Evolutionary conservation across 2,113 vertebrate species (phyloP).

Genomic region (Aleadryas rufinucha): DNA sequence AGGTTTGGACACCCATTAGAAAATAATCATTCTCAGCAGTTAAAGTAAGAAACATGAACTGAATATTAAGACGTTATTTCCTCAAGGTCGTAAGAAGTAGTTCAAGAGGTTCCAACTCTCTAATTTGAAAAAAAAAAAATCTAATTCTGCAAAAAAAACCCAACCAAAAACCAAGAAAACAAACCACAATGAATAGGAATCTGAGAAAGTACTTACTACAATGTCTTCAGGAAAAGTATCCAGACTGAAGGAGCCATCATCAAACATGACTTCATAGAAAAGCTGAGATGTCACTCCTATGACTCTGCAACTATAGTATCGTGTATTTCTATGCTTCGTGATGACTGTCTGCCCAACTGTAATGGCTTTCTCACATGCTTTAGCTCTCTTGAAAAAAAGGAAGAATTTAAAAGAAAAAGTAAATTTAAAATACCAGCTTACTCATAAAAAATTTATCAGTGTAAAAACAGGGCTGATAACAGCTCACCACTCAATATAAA

Average conservation of each 20-base stretch:
- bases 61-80: background rate
- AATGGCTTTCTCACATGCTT: constrained; percentile 76
- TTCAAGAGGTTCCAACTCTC: background rate
- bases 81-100: background rate
- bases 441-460: background rate
- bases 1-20: background rate
- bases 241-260: constrained; percentile 93
- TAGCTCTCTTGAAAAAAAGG: constrained; percentile 75
- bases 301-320: constrained; percentile 93
- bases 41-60: constrained; percentile 17
- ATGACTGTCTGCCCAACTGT: constrained; percentile 91
- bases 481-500: background rate
- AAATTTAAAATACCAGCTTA: background rate
- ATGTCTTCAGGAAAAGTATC: constrained; percentile 97
- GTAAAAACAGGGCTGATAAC: background rate
- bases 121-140: background rate
- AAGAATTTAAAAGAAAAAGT: background rate
- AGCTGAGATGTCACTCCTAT: constrained; percentile 85
- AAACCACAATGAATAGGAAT: background rate
- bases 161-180: background rate
- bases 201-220: constrained; percentile 79
- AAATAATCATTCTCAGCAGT: constrained; percentile 1
- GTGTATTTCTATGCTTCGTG: constrained; percentile 90
- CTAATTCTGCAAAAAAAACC: background rate
- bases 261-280: constrained; percentile 96